Conservation (phyloP, 2,113 vertebrate genomes). For the Otocyon megalotis region DNA sequence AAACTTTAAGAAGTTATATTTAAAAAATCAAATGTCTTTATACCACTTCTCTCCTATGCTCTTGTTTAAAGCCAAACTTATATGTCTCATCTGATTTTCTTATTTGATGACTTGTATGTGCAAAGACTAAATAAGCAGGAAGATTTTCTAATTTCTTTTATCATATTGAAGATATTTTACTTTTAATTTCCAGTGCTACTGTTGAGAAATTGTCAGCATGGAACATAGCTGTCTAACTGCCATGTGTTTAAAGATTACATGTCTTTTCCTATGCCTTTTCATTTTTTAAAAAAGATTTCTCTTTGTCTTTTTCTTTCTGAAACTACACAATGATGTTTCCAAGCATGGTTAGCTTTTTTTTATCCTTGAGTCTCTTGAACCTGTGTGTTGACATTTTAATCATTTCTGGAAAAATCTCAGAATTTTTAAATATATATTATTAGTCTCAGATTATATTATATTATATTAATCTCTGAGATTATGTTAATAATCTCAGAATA, state of each 20-base stretch:
- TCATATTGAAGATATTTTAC: not conserved
- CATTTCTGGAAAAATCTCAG: constrained; percentile 1
- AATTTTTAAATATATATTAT: too few species aligned
- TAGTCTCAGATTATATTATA: too few species aligned
- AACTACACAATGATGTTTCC: not conserved
- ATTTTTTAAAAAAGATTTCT: not conserved
- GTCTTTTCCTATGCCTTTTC: not conserved
- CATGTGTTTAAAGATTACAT: constrained; percentile 18
- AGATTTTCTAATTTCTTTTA: not conserved
- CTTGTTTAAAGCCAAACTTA: constrained; percentile 17
- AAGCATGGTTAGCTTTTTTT: not conserved
- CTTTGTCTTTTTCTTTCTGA: constrained; percentile 11
- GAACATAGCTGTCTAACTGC: not conserved
- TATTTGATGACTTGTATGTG: not conserved
- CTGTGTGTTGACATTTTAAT: not conserved
- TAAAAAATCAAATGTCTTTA: constrained; percentile 11
- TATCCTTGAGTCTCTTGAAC: not conserved
- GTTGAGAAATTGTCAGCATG: constrained; percentile 23
- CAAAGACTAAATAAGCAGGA: not conserved
- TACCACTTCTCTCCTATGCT: not conserved
- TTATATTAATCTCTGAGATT: too few species aligned
- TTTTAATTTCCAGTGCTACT: not conserved
- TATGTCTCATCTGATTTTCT: constrained; percentile 9
- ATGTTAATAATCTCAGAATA: too few species aligned
- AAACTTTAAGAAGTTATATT: constrained; percentile 20